Conservation (phyloP, 2,797 vertebrate species). For the Hippopotamyrus pictus region DNA sequence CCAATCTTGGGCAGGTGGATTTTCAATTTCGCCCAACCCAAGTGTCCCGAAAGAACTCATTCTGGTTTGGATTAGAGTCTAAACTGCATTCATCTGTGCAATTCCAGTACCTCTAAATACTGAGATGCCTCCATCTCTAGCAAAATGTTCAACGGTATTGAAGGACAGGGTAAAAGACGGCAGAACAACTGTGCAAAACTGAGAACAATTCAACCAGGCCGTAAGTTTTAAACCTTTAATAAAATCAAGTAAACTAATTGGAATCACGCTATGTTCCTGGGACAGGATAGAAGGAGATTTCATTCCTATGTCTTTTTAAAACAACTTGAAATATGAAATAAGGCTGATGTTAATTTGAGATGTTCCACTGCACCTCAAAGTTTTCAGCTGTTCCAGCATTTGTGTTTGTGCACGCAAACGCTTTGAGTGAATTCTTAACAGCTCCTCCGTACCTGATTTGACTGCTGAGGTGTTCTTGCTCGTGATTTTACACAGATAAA, state of each 20-base stretch:
- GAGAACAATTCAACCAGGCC: slow-evolving; percentile 50
- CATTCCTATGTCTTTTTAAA: not conserved
- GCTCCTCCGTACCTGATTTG: not conserved
- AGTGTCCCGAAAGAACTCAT: slow-evolving; percentile 51
- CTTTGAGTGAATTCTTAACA: not conserved
- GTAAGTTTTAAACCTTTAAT: slow-evolving; percentile 52
- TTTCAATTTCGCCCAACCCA: slow-evolving; percentile 60
- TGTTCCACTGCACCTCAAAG: not conserved
- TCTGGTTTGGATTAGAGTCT: slow-evolving; percentile 65
- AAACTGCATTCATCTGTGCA: slow-evolving; percentile 61
- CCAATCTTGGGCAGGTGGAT: slow-evolving; percentile 40
- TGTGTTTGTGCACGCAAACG: not conserved
- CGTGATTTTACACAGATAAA: not conserved
- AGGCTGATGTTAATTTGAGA: not conserved
- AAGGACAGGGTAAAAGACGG: slow-evolving; percentile 56
- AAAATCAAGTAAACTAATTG: slow-evolving; percentile 28
- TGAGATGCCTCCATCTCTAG: slow-evolving; percentile 34
- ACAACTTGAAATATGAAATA: not conserved
- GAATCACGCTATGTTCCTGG: slow-evolving; percentile 25
- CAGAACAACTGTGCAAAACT: slow-evolving; percentile 49
- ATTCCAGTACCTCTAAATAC: slow-evolving; percentile 63
- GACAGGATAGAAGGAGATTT: slow-evolving; percentile 16
- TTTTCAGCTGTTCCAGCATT: not conserved
- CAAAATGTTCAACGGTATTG: slow-evolving; percentile 63
- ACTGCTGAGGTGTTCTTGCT: not conserved